Evolutionary conservation across 1,140 invertebrate species (phyloP), one percentile per base, ranked within the genome.

Genomic region (Pseudoatta argentina): DNA sequence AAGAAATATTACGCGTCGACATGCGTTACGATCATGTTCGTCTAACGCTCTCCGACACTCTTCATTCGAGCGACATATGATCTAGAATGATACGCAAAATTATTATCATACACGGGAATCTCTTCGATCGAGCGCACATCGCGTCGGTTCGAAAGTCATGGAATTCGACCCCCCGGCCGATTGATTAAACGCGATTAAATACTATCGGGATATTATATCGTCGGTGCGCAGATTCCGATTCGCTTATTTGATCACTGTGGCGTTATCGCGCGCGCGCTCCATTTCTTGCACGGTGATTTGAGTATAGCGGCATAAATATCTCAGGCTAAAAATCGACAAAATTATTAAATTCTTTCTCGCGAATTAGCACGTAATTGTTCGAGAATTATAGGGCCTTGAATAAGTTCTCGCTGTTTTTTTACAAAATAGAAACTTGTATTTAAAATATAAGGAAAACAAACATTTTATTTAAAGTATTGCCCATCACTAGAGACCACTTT

Each of bases 71-170:
- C 75, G 88, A 89, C 88, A 18, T 27, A 21, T 51, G 39, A 69
- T 69, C 39, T 51, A 21, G 88, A 87, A 78, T 87, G 89, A 90
- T 88, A 72, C 75, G 77, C 86, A 16, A 85, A 86, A 85, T 81
- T 67, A 85, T 89, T 89, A 89, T 90, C 89, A 71, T 61, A 55
- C 79, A 39, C 61, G 72, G 63, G 67, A 72, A 87, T 90, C 88
- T 89, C 63, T 55, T 64, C 88, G 87, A 87, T 89, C 87, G 85
- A 76, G 76, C 75, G 30, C 67, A n/a, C 76, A 55, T 34, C 30
- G 30, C 76, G 59, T 53, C 78, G 64, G 16, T 39, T 89, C 72
- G 34, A 75, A 73, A 85, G 81, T 78, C 63, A 14, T 27, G 63
- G 55, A 72, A 83, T 73, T 82, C 66, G 78, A 79, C 61, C 24